Base-by-base conservation (phyloP, 2,888 invertebrate species). In the Hydroisotoma schaefferi region DNA sequence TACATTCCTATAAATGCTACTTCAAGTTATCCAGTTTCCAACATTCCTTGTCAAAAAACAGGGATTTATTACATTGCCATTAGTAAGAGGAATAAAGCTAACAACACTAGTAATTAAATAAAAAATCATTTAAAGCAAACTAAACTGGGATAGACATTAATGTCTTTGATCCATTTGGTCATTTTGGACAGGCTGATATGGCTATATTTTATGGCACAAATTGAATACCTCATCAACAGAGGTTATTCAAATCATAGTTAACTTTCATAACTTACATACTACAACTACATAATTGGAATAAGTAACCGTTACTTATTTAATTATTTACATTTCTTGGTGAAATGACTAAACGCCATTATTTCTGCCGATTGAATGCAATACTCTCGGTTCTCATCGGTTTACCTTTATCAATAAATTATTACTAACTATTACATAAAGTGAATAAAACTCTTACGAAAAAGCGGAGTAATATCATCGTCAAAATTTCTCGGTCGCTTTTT, bases 121-220 rank as follows among this genome's bases (percentile, higher is more conserved):
- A 40, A 40, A 10, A 40, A 15, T 40, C 20, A 4, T 40, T 8
- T 10, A 8, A 40, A 40, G 40, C 40, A 40, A 40, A 20, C 15
- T 40, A 15, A 40, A 40, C 40, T 40, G 20, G 40, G 40, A 40
- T 20, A 40, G 15, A 20, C 40, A 23, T 43, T 46, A 27, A 10
- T 10, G 28, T 26, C 28, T 57, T 64, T 60, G 64, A 64, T 61
- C 60, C 61, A 57, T 61, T 65, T 49, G 65, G 61, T 65, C 65
- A 61, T 62, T 65, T 65, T 67, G 63, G 68, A 68, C 68, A 65
- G 63, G 65, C 63, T 70, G 70, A 70, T 70, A 70, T 70, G 70
- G 70, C 68, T 69, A 57, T 60, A 68, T 65, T 68, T 55, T 69
- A 70, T 70, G 70, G 70, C 68, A 70, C 70, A 70, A 69, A 65